Conservation (phyloP, 2,113 vertebrate species). For the Chloroceryle aenea region DNA sequence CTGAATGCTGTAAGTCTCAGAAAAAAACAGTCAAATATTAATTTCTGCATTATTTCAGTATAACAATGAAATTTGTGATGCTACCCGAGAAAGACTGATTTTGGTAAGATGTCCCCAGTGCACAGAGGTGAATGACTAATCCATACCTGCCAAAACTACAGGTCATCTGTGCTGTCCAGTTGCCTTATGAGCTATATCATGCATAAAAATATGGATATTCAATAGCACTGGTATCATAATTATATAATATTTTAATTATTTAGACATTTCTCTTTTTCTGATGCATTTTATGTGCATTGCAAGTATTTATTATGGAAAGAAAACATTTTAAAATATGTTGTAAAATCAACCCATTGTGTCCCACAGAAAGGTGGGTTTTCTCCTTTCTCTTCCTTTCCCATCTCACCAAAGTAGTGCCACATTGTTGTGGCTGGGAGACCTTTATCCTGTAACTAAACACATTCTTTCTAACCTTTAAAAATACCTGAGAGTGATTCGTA, state of each 20-base stretch:
- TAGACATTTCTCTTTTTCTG: not conserved
- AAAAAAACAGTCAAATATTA: not conserved
- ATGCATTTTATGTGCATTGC: not conserved
- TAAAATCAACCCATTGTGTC: not conserved
- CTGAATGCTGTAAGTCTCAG: not conserved
- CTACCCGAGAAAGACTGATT: not conserved
- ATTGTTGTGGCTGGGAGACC: not conserved
- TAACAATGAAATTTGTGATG: not conserved
- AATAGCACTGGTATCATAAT: not conserved
- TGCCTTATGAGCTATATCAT: not conserved
- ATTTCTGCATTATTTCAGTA: not conserved
- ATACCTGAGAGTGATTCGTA: not conserved
- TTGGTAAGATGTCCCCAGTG: not conserved
- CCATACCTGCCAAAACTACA: not conserved
- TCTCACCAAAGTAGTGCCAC: fast-evolving
- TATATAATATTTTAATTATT: not conserved
- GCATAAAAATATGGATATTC: not conserved
- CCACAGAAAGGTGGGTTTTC: not conserved
- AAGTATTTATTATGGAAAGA: not conserved
- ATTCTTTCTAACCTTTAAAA: not conserved
- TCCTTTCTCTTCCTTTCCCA: not conserved
- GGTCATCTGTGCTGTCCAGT: not conserved
- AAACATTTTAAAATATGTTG: not conserved
- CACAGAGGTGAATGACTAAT: not conserved
- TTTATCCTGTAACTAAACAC: not conserved